A percentile compares a stretch with the other conserved stretches of the same genome.
phyloP scores from a whole-genome alignment of 2,113 vertebrate genomes.

The Caretta caretta region DNA sequence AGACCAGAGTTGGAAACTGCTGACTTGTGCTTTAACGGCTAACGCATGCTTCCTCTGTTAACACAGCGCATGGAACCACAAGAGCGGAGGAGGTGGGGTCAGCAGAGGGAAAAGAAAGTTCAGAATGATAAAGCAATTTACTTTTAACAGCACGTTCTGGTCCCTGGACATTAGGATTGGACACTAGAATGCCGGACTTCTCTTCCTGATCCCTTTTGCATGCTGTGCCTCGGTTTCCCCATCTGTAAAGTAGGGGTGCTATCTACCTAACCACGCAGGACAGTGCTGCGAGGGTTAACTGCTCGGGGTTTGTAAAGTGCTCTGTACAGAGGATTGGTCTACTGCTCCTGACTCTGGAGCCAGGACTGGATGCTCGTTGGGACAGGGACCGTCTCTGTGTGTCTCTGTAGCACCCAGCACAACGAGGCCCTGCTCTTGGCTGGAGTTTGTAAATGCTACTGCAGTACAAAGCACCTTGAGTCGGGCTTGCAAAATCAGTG shows the following conservation, averaged over 20 bases:
- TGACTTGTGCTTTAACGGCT: no score
- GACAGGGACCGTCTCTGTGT: background rate
- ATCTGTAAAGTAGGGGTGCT: background rate
- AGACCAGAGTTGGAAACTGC: background rate
- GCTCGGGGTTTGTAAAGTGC: background rate
- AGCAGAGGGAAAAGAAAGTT: background rate
- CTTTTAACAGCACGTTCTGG: background rate
- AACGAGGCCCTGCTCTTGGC: background rate
- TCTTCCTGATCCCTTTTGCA: background rate
- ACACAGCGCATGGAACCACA: background rate
- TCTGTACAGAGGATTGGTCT: background rate
- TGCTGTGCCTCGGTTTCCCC: background rate
- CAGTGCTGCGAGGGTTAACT: background rate
- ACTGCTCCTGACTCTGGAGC: background rate
- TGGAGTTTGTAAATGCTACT: background rate
- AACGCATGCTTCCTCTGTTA: background rate
- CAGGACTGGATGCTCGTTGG: background rate
- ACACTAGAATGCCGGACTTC: background rate
- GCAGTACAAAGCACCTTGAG: background rate
- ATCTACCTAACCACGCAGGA: background rate
- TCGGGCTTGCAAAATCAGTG: background rate
- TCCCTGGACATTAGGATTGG: background rate
- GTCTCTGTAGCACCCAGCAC: background rate
- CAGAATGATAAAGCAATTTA: background rate
- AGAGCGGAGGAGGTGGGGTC: background rate